These are phyloP conservation scores for Sylvilagus floridanus DNA, from an alignment of 2,797 vertebrate species.

Conservation along the genomic window DNA sequence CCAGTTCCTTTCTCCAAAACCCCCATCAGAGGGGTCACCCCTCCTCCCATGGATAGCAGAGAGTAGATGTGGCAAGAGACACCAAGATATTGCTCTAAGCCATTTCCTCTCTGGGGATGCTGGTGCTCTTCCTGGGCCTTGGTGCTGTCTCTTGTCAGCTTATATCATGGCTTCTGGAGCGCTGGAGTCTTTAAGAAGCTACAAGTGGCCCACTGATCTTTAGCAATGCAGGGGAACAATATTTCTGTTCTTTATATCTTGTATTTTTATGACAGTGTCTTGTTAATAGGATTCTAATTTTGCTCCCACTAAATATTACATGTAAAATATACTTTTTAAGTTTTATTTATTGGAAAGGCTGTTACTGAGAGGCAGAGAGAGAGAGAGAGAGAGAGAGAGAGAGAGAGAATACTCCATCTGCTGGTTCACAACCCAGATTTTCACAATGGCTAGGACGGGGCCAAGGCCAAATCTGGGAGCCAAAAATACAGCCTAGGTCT, in stretches of 20 bases:
- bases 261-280: not conserved
- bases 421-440: too few relatives aligned
- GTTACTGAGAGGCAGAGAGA: too few relatives aligned
- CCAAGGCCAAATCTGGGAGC: too few relatives aligned
- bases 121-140: not conserved
- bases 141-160: not conserved
- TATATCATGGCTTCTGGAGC: not conserved
- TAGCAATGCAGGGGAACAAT: slow-evolving; percentile 5
- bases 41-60: not conserved
- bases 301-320: not conserved
- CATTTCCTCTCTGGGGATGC: not conserved
- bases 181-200: not conserved
- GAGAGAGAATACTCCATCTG: too few relatives aligned
- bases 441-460: too few relatives aligned
- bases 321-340: not conserved
- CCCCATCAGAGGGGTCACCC: not conserved
- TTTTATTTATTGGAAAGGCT: too few relatives aligned
- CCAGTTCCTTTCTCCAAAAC: not conserved
- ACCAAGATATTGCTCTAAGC: not conserved
- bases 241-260: not conserved
- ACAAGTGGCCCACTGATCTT: not conserved
- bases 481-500: too few relatives aligned
- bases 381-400: too few relatives aligned
- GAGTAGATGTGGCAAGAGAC: not conserved
- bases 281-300: slow-evolving; percentile 27